phyloP scores from a whole-genome alignment of 2,797 vertebrate genomes.

The Gouania willdenowi region DNA sequence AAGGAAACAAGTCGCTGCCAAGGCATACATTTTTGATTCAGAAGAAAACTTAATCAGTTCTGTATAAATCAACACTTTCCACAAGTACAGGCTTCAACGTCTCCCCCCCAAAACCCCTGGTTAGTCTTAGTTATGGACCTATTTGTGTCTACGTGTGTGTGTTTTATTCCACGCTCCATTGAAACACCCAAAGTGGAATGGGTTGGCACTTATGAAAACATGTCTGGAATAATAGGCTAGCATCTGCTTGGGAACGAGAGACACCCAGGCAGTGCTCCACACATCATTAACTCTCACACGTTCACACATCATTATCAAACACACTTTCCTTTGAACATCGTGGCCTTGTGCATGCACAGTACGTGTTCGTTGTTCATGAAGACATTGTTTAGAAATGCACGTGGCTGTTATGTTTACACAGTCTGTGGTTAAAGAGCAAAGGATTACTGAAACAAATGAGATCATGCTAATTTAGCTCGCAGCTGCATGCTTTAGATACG shows the following conservation, averaged over 20 bases:
- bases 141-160: constrained; percentile 10
- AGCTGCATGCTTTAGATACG: constrained; percentile 3
- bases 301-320: too few relatives aligned
- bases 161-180: neutral
- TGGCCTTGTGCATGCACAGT: neutral
- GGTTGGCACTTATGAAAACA: constrained; percentile 41
- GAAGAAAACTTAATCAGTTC: too few relatives aligned
- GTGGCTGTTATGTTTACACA: neutral
- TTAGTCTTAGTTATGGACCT: constrained; percentile 8
- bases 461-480: constrained; percentile 16
- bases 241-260: constrained; percentile 44
- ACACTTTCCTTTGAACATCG: constrained; percentile 4
- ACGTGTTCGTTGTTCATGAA: neutral
- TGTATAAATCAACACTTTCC: constrained; percentile 47
- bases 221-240: constrained; percentile 37
- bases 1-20: constrained; percentile 34
- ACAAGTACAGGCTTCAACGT: constrained; percentile 17
- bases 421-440: neutral
- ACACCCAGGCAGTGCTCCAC: constrained; percentile 23
- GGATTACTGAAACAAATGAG: constrained; percentile 1
- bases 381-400: neutral
- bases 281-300: constrained; percentile 40
- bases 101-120: constrained; percentile 14
- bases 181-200: constrained; percentile 5
- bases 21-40: too few relatives aligned